phyloP scores from a whole-genome alignment of 2,113 vertebrate genomes.

The Megaceryle torquata region DNA sequence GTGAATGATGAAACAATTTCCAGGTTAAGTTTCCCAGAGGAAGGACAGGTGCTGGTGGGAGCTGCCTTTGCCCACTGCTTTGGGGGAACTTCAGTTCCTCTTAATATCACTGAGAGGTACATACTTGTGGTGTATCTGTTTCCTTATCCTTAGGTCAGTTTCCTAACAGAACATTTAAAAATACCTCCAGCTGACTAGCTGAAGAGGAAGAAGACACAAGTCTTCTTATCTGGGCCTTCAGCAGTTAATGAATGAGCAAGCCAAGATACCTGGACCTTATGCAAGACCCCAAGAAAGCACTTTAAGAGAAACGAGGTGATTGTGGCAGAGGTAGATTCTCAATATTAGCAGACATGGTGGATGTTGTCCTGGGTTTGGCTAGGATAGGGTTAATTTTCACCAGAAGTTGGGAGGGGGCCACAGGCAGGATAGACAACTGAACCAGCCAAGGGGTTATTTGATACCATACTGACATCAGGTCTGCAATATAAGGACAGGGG shows the following conservation, averaged over 20 bases:
- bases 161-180: neutral
- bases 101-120: neutral
- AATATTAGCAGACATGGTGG: neutral
- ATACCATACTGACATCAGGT: too few relatives aligned
- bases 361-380: too few relatives aligned
- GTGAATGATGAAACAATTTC: neutral
- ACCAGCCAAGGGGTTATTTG: too few relatives aligned
- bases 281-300: neutral
- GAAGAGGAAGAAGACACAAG: neutral
- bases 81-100: neutral
- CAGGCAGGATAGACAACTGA: too few relatives aligned
- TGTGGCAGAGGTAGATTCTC: neutral
- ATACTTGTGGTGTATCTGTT: neutral
- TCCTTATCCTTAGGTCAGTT: neutral
- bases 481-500: too few relatives aligned
- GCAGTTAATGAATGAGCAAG: neutral
- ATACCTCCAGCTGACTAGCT: neutral
- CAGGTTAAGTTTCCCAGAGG: neutral
- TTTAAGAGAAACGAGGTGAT: neutral
- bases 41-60: neutral
- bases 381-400: too few relatives aligned
- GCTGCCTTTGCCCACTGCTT: neutral
- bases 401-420: too few relatives aligned
- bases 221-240: neutral
- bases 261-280: neutral